Conservation (phyloP, 2,797 vertebrate genomes). For the Corythornis leucogaster region DNA sequence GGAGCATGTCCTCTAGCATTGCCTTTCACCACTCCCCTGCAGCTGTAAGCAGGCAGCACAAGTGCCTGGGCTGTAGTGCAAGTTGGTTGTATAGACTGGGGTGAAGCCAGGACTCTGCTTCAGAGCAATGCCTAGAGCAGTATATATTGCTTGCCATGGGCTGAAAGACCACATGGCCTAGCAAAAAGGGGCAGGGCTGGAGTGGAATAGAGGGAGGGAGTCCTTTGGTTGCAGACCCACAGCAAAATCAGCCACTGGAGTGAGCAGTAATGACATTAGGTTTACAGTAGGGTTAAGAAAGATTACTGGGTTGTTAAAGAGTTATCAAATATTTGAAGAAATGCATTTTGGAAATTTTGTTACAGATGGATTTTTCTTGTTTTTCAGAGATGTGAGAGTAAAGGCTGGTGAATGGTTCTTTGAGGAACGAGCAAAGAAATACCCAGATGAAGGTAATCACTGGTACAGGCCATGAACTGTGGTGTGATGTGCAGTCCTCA, state of each 20-base stretch:
- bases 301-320: background rate
- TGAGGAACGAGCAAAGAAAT: conserved; percentile 89
- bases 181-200: background rate
- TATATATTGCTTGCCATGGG: background rate
- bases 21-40: background rate
- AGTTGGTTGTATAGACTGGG: background rate
- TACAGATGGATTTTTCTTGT: conserved; percentile 12
- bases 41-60: background rate
- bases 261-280: background rate
- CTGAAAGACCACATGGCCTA: background rate
- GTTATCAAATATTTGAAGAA: background rate
- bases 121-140: background rate
- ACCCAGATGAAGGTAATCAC: conserved; percentile 85
- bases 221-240: background rate
- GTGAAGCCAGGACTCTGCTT: background rate
- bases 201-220: background rate
- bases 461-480: background rate
- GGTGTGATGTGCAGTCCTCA: background rate
- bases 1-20: fast-evolving
- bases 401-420: conserved; percentile 94
- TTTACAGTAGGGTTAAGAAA: background rate
- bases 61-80: background rate
- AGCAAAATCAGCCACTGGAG: background rate
- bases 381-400: conserved; percentile 88
- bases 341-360: background rate